Percentiles rank a stretch among this genome's conserved stretches.
Evolutionary conservation across 1,140 invertebrate species (phyloP).

Genomic region (Diorhabda carinulata): DNA sequence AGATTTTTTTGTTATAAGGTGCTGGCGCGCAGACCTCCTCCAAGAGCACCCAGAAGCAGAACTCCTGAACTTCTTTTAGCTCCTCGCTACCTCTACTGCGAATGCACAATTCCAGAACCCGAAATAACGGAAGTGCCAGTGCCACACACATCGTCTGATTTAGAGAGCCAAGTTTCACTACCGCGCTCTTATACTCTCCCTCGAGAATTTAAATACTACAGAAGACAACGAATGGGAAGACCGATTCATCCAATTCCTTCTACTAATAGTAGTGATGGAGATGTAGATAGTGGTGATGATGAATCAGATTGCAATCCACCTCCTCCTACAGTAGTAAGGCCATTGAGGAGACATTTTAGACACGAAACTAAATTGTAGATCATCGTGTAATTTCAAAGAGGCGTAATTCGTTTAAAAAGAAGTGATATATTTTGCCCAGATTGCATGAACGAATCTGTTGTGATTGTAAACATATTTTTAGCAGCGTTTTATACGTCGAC

Average conservation of each 20-base stretch:
- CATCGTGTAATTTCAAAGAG: too few species aligned
- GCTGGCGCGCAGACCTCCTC: slow-evolving; percentile 42
- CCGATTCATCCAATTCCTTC: slow-evolving; percentile 64
- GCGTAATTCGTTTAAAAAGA: too few species aligned
- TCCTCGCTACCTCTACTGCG: slow-evolving; percentile 61
- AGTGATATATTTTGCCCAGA: too few species aligned
- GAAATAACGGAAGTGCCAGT: slow-evolving; percentile 33
- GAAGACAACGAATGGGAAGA: slow-evolving; percentile 53
- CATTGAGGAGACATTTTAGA: slow-evolving; percentile 41
- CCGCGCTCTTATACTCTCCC: slow-evolving; percentile 80
- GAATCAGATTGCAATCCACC: slow-evolving; percentile 50
- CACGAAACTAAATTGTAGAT: slow-evolving; percentile 47
- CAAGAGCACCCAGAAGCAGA: slow-evolving; percentile 52
- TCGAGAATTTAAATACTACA: slow-evolving; percentile 78
- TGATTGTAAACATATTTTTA: not conserved
- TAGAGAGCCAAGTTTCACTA: slow-evolving; percentile 73
- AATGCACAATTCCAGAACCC: slow-evolving; percentile 37
- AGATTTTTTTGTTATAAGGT: not conserved
- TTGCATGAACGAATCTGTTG: not conserved
- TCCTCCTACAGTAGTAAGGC: slow-evolving; percentile 38
- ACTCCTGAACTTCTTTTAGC: slow-evolving; percentile 74
- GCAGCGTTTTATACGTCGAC: too few species aligned
- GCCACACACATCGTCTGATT: slow-evolving; percentile 58
- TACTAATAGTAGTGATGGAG: slow-evolving; percentile 81
- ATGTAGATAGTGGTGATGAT: slow-evolving; percentile 64